phyloP scores from a whole-genome alignment of 2,797 vertebrate genomes.

The Australoheros facetus region DNA sequence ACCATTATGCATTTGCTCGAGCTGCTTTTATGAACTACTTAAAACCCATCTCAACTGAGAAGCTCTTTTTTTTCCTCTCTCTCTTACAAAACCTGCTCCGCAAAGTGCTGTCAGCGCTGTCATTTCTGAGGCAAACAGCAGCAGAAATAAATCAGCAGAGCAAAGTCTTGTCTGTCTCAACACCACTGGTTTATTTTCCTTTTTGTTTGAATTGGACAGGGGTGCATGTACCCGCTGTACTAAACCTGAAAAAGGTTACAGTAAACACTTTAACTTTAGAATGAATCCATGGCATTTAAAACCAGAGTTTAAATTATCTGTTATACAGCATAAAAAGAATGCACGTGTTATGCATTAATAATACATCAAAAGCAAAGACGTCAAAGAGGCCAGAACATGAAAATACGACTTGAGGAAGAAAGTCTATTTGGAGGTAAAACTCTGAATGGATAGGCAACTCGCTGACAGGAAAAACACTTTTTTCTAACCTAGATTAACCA shows the following conservation, averaged over 20 bases:
- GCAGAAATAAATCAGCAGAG: constrained; percentile 1
- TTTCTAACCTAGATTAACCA: neutral
- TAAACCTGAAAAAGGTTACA: neutral
- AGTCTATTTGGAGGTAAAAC: neutral
- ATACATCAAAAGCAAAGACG: neutral
- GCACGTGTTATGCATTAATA: neutral
- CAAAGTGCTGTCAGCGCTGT: neutral
- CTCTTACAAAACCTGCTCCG: neutral
- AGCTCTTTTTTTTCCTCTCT: neutral
- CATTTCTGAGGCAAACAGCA: neutral
- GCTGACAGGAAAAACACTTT: neutral
- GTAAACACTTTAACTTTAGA: neutral
- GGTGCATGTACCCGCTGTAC: neutral
- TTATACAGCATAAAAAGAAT: neutral
- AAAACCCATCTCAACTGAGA: neutral
- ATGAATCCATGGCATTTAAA: neutral
- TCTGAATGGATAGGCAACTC: neutral
- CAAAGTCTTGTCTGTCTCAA: neutral
- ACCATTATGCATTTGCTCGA: constrained; percentile 1
- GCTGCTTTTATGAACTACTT: constrained; percentile 13
- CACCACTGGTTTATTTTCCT: neutral
- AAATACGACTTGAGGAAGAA: neutral
- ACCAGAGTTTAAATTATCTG: neutral
- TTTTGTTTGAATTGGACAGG: neutral
- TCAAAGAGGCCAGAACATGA: neutral